A percentile compares a stretch with the other conserved stretches of the same genome.
These are phyloP conservation scores for Sebastes jordani DNA, from an alignment of 2,797 vertebrate species.

Conservation along the genomic window DNA sequence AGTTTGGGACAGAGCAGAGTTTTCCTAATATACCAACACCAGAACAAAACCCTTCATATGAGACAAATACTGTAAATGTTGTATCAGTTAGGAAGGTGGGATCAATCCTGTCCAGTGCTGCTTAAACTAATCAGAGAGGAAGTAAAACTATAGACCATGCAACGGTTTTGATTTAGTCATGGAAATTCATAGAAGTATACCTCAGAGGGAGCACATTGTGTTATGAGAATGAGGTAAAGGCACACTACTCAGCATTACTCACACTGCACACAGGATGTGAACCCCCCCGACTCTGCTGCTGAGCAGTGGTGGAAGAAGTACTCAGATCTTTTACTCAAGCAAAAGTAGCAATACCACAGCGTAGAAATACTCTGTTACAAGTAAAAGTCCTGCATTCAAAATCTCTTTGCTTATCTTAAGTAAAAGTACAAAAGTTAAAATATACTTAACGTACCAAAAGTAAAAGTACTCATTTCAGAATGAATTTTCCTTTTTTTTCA, in stretches of 20 bases:
- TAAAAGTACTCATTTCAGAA: no score
- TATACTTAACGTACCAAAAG: no score
- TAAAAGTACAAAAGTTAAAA: no score
- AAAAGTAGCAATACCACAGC: no score
- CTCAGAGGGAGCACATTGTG: not conserved
- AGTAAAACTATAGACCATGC: slow-evolving; percentile 5
- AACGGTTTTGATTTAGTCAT: not conserved
- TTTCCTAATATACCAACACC: not conserved
- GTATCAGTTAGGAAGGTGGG: not conserved
- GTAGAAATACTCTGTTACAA: no score
- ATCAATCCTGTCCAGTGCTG: not conserved
- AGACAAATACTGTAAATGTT: not conserved
- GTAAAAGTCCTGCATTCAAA: no score
- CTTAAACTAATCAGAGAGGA: slow-evolving; percentile 11
- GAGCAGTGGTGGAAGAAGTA: no score
- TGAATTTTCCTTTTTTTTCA: no score
- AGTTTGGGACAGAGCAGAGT: no score
- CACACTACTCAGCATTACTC: slow-evolving; percentile 49
- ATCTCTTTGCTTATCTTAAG: no score
- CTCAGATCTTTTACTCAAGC: no score
- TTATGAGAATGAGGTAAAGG: not conserved
- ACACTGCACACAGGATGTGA: slow-evolving; percentile 24
- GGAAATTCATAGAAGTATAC: slow-evolving; percentile 1
- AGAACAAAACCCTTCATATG: not conserved
- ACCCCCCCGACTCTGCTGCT: no score